Evolutionary conservation across 2,888 invertebrate genomes (phyloP).

Genomic region (Chalcosyrphus nemorum): DNA sequence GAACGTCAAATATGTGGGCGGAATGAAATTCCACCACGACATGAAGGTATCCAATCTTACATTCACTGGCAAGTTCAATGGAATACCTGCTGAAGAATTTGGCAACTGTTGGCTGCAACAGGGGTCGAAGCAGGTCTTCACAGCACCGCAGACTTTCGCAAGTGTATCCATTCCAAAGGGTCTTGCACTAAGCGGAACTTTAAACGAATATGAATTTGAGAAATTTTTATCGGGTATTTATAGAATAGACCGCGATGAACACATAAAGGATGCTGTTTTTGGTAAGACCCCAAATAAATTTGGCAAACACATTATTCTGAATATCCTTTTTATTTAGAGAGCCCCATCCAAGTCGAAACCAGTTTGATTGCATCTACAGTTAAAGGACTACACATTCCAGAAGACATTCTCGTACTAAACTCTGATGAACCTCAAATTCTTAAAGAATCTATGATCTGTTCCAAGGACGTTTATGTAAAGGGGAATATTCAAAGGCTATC

Average conservation of each 20-base stretch:
- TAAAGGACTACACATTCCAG: constrained; percentile 81
- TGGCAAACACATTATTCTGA: too few relatives aligned
- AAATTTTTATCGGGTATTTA: constrained; percentile 82
- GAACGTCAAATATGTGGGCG: constrained; percentile 79
- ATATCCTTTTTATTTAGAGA: constrained; percentile 74
- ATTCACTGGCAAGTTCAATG: constrained; percentile 81
- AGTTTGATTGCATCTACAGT: constrained; percentile 77
- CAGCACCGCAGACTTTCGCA: constrained; percentile 77
- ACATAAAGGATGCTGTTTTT: constrained; percentile 82
- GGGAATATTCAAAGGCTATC: constrained; percentile 74
- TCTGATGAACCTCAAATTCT: constrained; percentile 75
- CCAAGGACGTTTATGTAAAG: constrained; percentile 73
- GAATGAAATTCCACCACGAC: constrained; percentile 76
- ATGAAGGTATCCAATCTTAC: constrained; percentile 80
- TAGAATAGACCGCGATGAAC: constrained; percentile 82
- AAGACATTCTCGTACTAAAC: constrained; percentile 81
- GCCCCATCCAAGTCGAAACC: constrained; percentile 76
- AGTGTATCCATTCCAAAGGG: constrained; percentile 73
- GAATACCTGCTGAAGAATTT: constrained; percentile 80
- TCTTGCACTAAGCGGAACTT: constrained; percentile 76
- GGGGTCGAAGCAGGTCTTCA: constrained; percentile 78
- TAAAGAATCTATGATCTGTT: constrained; percentile 74
- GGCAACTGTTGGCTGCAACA: constrained; percentile 81
- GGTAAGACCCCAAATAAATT: constrained; percentile 77
- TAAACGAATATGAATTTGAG: constrained; percentile 82